A percentile compares a stretch with the other conserved stretches of the same genome.
Evolutionary conservation across 2,797 vertebrate species (phyloP).

Genomic region (Benthosema pterotum): DNA sequence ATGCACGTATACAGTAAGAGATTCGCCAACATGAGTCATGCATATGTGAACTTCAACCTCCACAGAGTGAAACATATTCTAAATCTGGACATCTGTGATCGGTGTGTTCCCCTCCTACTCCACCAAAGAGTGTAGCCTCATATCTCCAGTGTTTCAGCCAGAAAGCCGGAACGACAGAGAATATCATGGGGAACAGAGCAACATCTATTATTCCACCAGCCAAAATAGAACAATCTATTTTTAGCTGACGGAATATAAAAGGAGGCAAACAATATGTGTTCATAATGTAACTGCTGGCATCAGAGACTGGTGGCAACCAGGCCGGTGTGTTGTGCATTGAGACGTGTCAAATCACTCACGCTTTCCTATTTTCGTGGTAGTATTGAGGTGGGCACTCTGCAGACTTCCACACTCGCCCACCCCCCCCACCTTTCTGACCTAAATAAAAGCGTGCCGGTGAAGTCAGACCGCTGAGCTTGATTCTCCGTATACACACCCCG

Average conservation of each 20-base stretch:
- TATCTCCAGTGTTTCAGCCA: conserved; percentile 9
- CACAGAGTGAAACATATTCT: conserved; percentile 3
- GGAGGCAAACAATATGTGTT: conserved; percentile 8
- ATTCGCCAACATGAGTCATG: conserved; percentile 2
- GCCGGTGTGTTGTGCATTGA: conserved; percentile 2
- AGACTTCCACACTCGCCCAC: conserved; percentile 18
- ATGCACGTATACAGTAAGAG: not conserved
- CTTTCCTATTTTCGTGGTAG: conserved; percentile 6
- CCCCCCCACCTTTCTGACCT: conserved; percentile 57
- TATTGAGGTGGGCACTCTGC: conserved; percentile 10
- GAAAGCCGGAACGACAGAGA: conserved; percentile 7
- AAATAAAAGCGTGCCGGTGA: conserved; percentile 57
- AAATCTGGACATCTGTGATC: conserved; percentile 13
- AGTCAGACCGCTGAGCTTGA: conserved; percentile 40
- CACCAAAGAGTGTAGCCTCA: not conserved
- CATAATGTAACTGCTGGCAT: not conserved
- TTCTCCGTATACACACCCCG: conserved; percentile 44
- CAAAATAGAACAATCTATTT: conserved; percentile 48
- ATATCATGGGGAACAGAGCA: conserved; percentile 10
- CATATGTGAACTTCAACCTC: conserved; percentile 11
- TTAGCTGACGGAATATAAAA: conserved; percentile 23
- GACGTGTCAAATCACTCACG: conserved; percentile 18
- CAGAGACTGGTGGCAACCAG: not conserved
- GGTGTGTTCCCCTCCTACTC: conserved; percentile 7
- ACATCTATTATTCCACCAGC: conserved; percentile 28